phyloP scores from a whole-genome alignment of 2,797 vertebrate species.

The Pseudomugil tenellus region DNA sequence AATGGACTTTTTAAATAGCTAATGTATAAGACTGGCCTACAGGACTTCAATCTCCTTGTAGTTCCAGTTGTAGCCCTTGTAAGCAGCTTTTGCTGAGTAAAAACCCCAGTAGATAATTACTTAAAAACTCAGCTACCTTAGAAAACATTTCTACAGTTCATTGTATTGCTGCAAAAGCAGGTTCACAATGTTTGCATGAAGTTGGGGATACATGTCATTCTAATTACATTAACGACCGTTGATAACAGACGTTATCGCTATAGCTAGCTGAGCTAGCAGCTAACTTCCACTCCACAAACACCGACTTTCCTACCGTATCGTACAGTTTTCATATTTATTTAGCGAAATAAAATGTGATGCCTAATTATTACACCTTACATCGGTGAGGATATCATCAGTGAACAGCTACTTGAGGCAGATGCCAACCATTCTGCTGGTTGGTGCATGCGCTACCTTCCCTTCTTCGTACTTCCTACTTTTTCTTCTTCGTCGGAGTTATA shows the following conservation, averaged over 20 bases:
- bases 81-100: neutral
- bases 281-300: neutral
- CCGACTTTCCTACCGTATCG: neutral
- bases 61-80: neutral
- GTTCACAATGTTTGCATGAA: neutral
- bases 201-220: neutral
- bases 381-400: neutral
- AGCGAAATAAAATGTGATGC: rapidly evolving
- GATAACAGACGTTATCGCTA: neutral
- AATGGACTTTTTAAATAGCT: neutral
- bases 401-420: constrained; percentile 7
- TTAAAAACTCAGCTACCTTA: neutral
- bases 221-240: neutral
- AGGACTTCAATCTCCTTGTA: too few relatives aligned
- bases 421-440: constrained; percentile 14
- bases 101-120: too few relatives aligned
- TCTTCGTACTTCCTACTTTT: neutral
- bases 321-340: neutral
- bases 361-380: constrained; percentile 20
- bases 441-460: constrained; percentile 11
- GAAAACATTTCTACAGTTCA: neutral
- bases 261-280: constrained; percentile 37
- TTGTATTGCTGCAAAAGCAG: too few relatives aligned
- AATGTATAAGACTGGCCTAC: neutral
- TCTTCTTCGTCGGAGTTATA: neutral